phyloP scores from a whole-genome alignment of 2,113 vertebrate species.

The Puma concolor region DNA sequence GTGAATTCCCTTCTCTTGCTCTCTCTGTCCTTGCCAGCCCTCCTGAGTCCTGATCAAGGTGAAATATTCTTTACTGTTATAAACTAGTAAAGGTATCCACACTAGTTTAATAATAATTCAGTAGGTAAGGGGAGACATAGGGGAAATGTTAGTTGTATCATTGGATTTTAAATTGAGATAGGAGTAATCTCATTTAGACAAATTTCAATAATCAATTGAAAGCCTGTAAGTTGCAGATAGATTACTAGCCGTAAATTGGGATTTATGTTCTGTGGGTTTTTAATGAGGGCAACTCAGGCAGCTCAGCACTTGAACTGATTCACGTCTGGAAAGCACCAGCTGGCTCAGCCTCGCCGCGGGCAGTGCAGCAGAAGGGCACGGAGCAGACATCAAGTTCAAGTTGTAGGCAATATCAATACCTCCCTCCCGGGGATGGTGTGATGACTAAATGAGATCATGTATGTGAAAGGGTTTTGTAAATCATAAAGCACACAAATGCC shows the following conservation, averaged over 20 bases:
- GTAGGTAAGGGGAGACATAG: conserved; percentile 33
- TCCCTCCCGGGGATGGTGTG: not conserved
- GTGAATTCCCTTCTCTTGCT: not conserved
- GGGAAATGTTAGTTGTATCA: conserved; percentile 60
- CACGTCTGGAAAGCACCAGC: not conserved
- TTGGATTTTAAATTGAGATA: conserved; percentile 49
- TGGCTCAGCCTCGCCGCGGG: not conserved
- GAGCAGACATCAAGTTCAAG: not conserved
- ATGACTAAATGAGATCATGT: not conserved
- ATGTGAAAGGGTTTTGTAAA: not conserved
- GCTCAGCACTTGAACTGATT: not conserved
- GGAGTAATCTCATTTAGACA: conserved; percentile 69
- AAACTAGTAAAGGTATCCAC: not conserved
- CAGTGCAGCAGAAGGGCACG: not conserved
- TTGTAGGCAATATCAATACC: not conserved
- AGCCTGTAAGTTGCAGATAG: conserved; percentile 40
- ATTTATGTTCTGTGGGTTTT: conserved; percentile 58
- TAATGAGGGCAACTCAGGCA: conserved; percentile 41
- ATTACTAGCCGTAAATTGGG: conserved; percentile 36
- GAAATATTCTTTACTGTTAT: conserved; percentile 35
- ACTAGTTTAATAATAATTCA: conserved; percentile 61
- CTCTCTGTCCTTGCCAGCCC: not conserved
- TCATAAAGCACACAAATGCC: not conserved
- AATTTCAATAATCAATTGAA: conserved; percentile 55
- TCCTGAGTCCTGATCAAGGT: not conserved